Percentiles rank a stretch among this genome's conserved stretches.
Evolutionary conservation across 2,113 vertebrate species (phyloP).

Genomic region (Antigone vipio): DNA sequence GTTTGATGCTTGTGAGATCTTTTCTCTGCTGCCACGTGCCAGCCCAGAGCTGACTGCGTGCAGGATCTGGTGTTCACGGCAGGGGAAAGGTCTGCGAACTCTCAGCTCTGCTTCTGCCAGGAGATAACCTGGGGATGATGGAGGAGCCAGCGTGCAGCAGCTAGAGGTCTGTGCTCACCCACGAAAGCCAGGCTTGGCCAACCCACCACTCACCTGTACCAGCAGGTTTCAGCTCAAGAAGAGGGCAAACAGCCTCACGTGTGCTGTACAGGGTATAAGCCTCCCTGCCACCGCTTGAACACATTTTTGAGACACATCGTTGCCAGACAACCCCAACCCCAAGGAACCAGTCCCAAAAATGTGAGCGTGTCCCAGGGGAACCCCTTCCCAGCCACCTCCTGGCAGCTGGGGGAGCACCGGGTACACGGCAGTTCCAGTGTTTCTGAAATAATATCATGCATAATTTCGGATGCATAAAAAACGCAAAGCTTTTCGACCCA

Average conservation of each 20-base stretch:
- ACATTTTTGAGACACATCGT: neutral
- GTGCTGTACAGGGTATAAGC: neutral
- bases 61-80: neutral
- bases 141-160: neutral
- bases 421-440: neutral
- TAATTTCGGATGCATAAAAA: neutral
- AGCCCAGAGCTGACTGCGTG: neutral
- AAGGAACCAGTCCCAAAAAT: fast-evolving
- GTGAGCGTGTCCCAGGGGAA: neutral
- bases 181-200: neutral
- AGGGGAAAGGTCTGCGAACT: neutral
- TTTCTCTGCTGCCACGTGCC: neutral
- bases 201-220: neutral
- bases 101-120: neutral
- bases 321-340: neutral
- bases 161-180: neutral
- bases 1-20: neutral
- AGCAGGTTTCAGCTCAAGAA: neutral
- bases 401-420: neutral
- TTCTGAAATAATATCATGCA: neutral
- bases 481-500: neutral
- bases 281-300: neutral
- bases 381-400: neutral
- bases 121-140: neutral
- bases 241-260: neutral